phyloP scores from a whole-genome alignment of 64 coral and sea anemone genomes.

The Catalaphyllia jardinei region DNA sequence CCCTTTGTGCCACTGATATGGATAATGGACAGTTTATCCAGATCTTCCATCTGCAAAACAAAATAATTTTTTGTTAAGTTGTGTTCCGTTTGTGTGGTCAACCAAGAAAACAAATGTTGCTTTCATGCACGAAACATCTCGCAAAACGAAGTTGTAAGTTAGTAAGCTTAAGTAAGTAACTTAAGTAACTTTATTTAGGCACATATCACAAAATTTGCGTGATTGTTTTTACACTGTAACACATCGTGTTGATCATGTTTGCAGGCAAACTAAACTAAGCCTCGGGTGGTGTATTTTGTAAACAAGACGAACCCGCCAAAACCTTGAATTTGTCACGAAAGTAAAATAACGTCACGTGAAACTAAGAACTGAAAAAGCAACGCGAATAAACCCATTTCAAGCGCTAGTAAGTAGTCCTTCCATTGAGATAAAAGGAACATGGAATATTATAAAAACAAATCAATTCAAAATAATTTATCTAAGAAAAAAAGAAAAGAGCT shows the following conservation, averaged over 20 bases:
- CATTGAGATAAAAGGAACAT: neutral
- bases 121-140: too few relatives aligned
- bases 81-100: too few relatives aligned
- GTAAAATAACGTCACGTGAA: conserved; percentile 45
- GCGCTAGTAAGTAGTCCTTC: neutral
- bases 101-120: too few relatives aligned
- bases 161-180: too few relatives aligned
- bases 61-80: neutral
- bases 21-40: conserved; percentile 87
- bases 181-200: too few relatives aligned
- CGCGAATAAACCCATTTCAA: neutral
- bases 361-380: neutral
- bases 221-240: too few relatives aligned
- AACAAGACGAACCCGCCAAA: conserved; percentile 1
- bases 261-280: too few relatives aligned
- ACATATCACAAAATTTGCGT: too few relatives aligned
- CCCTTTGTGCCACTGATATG: conserved; percentile 99
- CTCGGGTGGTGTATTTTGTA: too few relatives aligned
- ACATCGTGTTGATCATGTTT: too few relatives aligned
- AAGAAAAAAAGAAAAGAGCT: neutral
- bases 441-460: neutral
- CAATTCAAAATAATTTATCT: neutral
- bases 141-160: too few relatives aligned
- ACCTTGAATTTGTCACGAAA: neutral
- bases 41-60: conserved; percentile 72